Conservation (phyloP, 2,797 vertebrate genomes). For the Sparus aurata region DNA sequence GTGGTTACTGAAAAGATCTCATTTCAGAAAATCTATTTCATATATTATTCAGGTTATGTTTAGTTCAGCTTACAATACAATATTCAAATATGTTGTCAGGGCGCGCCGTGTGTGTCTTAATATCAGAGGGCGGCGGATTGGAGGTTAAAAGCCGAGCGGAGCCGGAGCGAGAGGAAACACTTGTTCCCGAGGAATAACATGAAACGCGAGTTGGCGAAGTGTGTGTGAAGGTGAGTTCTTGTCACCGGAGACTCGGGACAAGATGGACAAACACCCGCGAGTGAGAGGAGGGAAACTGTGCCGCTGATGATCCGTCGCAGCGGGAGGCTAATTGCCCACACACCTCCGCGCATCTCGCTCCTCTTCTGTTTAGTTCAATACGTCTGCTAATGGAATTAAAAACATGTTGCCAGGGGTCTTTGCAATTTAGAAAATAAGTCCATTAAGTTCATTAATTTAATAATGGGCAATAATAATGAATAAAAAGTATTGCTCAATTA, state of each 20-base stretch:
- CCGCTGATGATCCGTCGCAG: slow-evolving; percentile 77
- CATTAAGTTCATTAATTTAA: slow-evolving; percentile 88
- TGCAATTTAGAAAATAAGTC: slow-evolving; percentile 83
- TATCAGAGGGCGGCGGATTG: slow-evolving; percentile 17
- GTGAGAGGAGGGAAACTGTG: slow-evolving; percentile 59
- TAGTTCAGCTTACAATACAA: slow-evolving; percentile 60
- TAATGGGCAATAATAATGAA: slow-evolving; percentile 85
- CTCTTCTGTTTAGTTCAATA: slow-evolving; percentile 41
- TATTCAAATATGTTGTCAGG: slow-evolving; percentile 52
- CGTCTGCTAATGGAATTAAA: slow-evolving; percentile 82
- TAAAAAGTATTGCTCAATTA: slow-evolving; percentile 86
- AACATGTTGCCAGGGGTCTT: slow-evolving; percentile 82
- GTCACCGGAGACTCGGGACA: slow-evolving; percentile 47
- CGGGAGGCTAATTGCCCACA: slow-evolving; percentile 78
- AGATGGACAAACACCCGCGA: slow-evolving; percentile 64
- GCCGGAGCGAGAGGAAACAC: background rate
- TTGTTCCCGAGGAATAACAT: background rate
- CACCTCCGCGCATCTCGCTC: slow-evolving; percentile 57
- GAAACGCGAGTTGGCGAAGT: background rate
- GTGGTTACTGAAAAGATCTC: slow-evolving; percentile 73
- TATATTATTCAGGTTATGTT: slow-evolving; percentile 72
- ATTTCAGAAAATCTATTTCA: slow-evolving; percentile 75
- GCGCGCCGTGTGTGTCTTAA: slow-evolving; percentile 25
- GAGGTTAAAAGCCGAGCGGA: background rate
- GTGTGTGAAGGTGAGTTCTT: slow-evolving; percentile 63